A percentile compares a stretch with the other conserved stretches of the same genome.
phyloP scores from a whole-genome alignment of 2,113 vertebrate genomes.

The Aplodontia rufa region DNA sequence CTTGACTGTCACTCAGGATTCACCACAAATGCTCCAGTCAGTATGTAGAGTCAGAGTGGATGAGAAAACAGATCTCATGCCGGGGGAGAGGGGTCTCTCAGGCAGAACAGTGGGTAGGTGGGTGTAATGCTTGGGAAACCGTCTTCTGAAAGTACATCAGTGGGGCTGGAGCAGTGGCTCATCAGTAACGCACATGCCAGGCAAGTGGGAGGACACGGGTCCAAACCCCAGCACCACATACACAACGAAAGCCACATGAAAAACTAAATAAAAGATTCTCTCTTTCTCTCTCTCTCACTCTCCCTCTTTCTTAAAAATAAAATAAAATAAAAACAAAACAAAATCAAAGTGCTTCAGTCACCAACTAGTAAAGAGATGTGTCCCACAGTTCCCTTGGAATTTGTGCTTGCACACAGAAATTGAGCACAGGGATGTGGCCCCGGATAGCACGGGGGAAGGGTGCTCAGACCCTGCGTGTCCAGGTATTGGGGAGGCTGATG shows the following conservation, averaged over 20 bases:
- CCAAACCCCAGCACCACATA: too few species aligned
- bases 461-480: background rate
- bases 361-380: background rate
- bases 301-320: too few species aligned
- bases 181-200: too few species aligned
- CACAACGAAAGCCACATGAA: too few species aligned
- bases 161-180: too few species aligned
- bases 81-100: too few species aligned
- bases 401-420: background rate
- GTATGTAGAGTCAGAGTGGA: background rate
- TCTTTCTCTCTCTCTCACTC: too few species aligned
- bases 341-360: background rate
- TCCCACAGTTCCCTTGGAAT: background rate
- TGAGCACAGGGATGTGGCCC: background rate
- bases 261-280: too few species aligned
- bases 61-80: background rate
- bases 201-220: too few species aligned
- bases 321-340: too few species aligned
- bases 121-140: background rate
- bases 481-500: background rate
- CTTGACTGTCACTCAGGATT: background rate
- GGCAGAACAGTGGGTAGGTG: background rate
- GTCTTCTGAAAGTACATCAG: background rate
- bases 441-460: too few species aligned
- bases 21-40: background rate